Evolutionary conservation across 1,140 invertebrate genomes (phyloP).

Genomic region (Euglossa dilemma): DNA sequence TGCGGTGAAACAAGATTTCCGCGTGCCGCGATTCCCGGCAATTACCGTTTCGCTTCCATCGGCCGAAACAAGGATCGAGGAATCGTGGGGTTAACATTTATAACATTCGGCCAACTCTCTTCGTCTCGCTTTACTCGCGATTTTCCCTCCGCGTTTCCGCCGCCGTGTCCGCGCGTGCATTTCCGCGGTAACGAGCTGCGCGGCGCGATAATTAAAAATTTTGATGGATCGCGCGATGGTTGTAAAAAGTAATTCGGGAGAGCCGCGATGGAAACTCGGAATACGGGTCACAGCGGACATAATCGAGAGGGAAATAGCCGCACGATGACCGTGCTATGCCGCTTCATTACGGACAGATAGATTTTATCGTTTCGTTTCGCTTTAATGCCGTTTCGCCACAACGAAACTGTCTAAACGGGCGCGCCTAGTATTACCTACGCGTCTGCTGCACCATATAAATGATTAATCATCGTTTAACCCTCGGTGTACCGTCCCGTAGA

Average conservation of each 20-base stretch:
- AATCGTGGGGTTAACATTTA: slow-evolving; percentile 41
- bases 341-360: slow-evolving; percentile 11
- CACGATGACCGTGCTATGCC: not conserved
- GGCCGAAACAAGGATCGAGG: slow-evolving; percentile 9
- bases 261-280: slow-evolving; percentile 38
- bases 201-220: slow-evolving; percentile 49
- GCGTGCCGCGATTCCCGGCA: slow-evolving; percentile 5
- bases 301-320: slow-evolving; percentile 33
- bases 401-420: slow-evolving; percentile 38
- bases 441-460: slow-evolving; percentile 72
- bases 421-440: slow-evolving; percentile 31
- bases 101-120: no score
- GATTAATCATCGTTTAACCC: slow-evolving; percentile 79
- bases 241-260: slow-evolving; percentile 42
- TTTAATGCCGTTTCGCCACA: slow-evolving; percentile 42
- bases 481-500: no score
- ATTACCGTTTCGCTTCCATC: slow-evolving; percentile 36
- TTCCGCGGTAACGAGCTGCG: slow-evolving; percentile 8
- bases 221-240: slow-evolving; percentile 46
- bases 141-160: no score
- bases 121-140: not conserved
- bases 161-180: not conserved
- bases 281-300: slow-evolving; percentile 36
- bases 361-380: slow-evolving; percentile 38
- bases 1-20: slow-evolving; percentile 29